A percentile compares a stretch with the other conserved stretches of the same genome.
Conservation (phyloP, 2,888 invertebrate species). For the Rhamphomyia laevipes region DNA sequence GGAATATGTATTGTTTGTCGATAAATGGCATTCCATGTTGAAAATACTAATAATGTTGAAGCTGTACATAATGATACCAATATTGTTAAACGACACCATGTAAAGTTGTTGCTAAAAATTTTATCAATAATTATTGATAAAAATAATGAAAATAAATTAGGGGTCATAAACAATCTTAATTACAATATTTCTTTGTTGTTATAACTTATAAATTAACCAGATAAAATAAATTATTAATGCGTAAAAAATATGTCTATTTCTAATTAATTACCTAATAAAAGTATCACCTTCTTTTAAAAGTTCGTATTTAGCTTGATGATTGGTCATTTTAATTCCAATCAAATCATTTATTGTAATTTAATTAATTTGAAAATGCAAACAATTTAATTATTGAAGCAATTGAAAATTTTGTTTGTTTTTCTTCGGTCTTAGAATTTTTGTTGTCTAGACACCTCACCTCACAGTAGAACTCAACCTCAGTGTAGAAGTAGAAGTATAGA, state of each 20-base stretch:
- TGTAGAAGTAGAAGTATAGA: too few relatives aligned
- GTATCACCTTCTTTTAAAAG: not conserved
- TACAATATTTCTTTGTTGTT: too few relatives aligned
- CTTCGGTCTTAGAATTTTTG: too few relatives aligned
- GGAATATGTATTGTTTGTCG: conserved; percentile 21
- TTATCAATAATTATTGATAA: not conserved
- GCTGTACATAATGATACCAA: conserved; percentile 13
- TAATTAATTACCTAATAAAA: not conserved
- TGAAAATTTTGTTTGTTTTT: too few relatives aligned
- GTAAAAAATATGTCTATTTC: too few relatives aligned
- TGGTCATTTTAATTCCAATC: not conserved
- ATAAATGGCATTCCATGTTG: conserved; percentile 24
- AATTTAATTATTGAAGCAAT: too few relatives aligned
- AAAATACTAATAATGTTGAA: conserved; percentile 23
- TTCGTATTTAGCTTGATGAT: not conserved
- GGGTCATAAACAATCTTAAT: not conserved
- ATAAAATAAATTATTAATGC: too few relatives aligned
- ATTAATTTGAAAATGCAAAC: too few relatives aligned
- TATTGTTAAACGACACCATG: conserved; percentile 13
- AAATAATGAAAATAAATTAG: not conserved
- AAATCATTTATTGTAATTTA: too few relatives aligned
- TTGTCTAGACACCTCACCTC: too few relatives aligned
- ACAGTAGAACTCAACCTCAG: too few relatives aligned
- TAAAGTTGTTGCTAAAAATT: conserved; percentile 12
- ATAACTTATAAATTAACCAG: too few relatives aligned